These are phyloP conservation scores for Malacosoma neustria DNA, from an alignment of 2,888 invertebrate genomes.

Conservation along the genomic window DNA sequence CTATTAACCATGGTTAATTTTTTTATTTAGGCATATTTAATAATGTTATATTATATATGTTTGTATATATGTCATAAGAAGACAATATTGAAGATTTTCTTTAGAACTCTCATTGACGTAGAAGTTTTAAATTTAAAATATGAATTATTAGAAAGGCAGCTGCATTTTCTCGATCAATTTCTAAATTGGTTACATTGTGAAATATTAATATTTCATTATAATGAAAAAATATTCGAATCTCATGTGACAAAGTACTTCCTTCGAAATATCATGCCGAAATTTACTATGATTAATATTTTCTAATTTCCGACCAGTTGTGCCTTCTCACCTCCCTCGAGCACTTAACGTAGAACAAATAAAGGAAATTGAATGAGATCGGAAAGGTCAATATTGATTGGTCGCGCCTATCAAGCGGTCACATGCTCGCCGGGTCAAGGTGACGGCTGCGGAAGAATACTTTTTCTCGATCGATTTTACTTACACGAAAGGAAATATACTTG, in stretches of 20 bases:
- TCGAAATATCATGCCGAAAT: slow-evolving; percentile 17
- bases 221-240: slow-evolving; percentile 4
- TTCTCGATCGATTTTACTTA: not conserved
- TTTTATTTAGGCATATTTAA: too few species aligned
- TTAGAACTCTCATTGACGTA: too few species aligned
- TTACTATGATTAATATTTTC: slow-evolving; percentile 8
- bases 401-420: slow-evolving; percentile 34
- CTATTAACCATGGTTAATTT: too few species aligned
- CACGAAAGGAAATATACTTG: too few species aligned
- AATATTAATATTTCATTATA: slow-evolving; percentile 2
- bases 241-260: slow-evolving; percentile 5
- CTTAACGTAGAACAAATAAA: slow-evolving; percentile 38
- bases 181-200: slow-evolving; percentile 5
- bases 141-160: not conserved
- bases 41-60: too few species aligned
- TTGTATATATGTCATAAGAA: too few species aligned
- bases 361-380: slow-evolving; percentile 39
- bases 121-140: not conserved
- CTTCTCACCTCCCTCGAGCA: slow-evolving; percentile 13
- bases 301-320: slow-evolving; percentile 18
- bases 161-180: not conserved
- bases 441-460: slow-evolving; percentile 31
- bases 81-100: too few species aligned
- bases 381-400: slow-evolving; percentile 43
- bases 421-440: slow-evolving; percentile 42